These are phyloP conservation scores for Euura saliciscinereae DNA, from an alignment of 1,140 invertebrate species.

Conservation along the genomic window DNA sequence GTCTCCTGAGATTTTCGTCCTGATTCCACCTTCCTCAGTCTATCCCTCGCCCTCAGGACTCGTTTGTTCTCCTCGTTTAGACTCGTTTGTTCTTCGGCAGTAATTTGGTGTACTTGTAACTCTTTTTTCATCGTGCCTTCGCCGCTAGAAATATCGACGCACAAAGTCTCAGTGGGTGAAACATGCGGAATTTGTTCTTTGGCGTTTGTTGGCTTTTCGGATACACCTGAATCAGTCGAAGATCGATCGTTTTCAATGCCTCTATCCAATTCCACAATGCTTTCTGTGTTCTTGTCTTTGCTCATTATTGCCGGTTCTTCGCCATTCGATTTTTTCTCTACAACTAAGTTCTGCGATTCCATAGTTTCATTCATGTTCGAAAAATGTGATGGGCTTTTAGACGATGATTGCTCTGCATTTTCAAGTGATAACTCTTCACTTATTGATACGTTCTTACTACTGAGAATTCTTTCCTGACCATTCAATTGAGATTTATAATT, in stretches of 20 bases:
- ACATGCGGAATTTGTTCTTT: not conserved
- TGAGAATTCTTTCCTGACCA: not conserved
- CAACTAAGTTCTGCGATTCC: not conserved
- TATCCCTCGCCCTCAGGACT: conserved; percentile 46
- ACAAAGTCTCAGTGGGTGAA: not conserved
- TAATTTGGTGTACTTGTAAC: not conserved
- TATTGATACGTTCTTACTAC: not conserved
- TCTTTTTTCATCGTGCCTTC: conserved; percentile 1
- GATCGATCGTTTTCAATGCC: conserved; percentile 5
- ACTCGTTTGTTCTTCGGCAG: not conserved
- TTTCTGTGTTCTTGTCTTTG: not conserved
- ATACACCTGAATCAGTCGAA: not conserved
- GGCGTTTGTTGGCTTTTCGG: not conserved
- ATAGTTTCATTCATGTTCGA: not conserved
- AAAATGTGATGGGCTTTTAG: not conserved
- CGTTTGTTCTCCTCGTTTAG: conserved; percentile 41
- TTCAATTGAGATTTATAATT: not conserved
- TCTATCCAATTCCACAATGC: not conserved
- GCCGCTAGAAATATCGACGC: not conserved
- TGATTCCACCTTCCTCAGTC: conserved; percentile 39
- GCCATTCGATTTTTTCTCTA: not conserved
- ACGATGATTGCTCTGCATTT: not conserved
- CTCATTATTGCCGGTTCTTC: not conserved
- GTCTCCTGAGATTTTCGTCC: conserved; percentile 16
- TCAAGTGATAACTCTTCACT: not conserved